Base-by-base conservation (phyloP, 2,113 vertebrate species). In the Fukomys damarensis region DNA sequence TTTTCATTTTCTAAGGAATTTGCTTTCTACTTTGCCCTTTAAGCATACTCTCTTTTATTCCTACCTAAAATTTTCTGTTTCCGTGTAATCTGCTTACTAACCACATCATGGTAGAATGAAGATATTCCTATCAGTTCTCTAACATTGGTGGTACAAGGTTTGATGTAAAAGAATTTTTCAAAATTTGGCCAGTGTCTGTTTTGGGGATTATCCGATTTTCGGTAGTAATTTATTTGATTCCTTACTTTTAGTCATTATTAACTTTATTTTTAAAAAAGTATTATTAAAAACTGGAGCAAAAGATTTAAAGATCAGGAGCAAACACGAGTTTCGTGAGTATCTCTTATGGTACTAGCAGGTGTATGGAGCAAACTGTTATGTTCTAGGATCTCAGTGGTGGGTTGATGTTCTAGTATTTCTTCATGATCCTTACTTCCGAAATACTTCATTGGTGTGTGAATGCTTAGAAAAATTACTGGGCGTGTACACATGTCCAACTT, bases 371-470 rank as follows among this genome's bases (percentile, higher is more conserved):
- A 65, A 28, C 49, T 38, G 7, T 58, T 72, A 9, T 61, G 3
- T 91, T 43, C 70, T 43, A 26, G 24, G 41, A 5, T 43, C 41
- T 74, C 24, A 1, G 22, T 38, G 12, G 11, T 10, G 26, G 10
- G 70, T 10, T 10, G 70, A 22, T 43, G 43, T 35, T 86, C 38
- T 76, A 65, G n/a, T 20, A 46, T 76, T 54, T 77, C 22, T 56
- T 95, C 43, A 20, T 92, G 66, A 32, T 3, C 61, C 66, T 82
- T 85, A 68, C 61, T 92, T 92, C n/a, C 86, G 83, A 81, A 97
- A 58, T 59, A 93, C 54, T 79, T 91, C 26, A 38, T 89, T 38
- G n/a, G 20, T 77, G 38, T 91, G 20, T 82, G 89, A 72, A 26
- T 54, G 16, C 43, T 93, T 35, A 66, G 76, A 79, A 95, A 89